phyloP scores from a whole-genome alignment of 2,113 vertebrate genomes.

The Galemys pyrenaicus region DNA sequence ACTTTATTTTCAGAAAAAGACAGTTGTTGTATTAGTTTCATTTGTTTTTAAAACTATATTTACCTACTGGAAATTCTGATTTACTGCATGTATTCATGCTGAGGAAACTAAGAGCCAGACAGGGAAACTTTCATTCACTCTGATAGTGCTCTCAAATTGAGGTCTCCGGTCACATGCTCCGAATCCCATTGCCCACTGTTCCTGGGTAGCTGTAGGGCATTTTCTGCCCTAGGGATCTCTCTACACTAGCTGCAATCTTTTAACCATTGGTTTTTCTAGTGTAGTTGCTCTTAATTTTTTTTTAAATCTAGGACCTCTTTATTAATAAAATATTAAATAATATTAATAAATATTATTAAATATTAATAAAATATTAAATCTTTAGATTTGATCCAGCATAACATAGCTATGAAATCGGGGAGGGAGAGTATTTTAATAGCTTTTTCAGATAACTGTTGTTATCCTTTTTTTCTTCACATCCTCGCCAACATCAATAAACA shows the following conservation, averaged over 20 bases:
- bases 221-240: neutral
- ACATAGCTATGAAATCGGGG: neutral
- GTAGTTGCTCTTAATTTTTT: neutral
- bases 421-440: neutral
- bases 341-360: too few species aligned
- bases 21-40: neutral
- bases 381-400: neutral
- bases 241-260: neutral
- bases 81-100: neutral
- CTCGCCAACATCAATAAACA: neutral
- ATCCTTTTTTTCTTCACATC: neutral
- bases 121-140: neutral
- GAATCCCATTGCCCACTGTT: neutral
- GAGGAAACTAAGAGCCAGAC: neutral
- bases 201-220: neutral
- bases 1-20: conserved; percentile 11
- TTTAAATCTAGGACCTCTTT: neutral
- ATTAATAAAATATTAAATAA: too few species aligned
- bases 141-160: neutral
- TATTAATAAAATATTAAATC: neutral
- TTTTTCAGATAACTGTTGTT: neutral
- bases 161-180: neutral
- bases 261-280: neutral
- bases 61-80: neutral
- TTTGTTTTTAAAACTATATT: neutral